Conservation (phyloP, 2,888 invertebrate genomes). For the Microplitis deprimator region DNA sequence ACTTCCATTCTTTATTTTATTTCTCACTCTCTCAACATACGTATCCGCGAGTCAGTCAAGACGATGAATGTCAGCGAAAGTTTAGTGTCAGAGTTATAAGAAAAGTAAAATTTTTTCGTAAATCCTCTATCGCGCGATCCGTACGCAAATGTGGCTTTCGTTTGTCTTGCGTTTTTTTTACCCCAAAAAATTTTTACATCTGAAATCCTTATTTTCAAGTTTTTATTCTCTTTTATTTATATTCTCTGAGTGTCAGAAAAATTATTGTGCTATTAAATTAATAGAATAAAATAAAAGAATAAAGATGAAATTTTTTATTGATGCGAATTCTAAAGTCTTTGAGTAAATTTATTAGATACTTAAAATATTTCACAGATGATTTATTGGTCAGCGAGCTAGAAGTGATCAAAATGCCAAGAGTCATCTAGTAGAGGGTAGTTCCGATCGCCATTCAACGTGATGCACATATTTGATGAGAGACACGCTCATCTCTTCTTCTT, state of each 20-base stretch:
- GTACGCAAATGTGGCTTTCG: constrained; percentile 29
- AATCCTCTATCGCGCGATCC: constrained; percentile 33
- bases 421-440: constrained; percentile 42
- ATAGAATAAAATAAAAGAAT: constrained; percentile 3
- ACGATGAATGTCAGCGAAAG: constrained; percentile 44
- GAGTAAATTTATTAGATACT: constrained; percentile 32
- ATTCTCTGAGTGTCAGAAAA: background rate
- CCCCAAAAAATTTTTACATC: background rate
- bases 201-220: background rate
- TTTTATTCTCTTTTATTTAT: background rate
- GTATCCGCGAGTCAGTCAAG: constrained; percentile 29
- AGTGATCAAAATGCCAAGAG: constrained; percentile 37
- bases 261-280: constrained; percentile 2
- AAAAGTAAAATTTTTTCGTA: constrained; percentile 34
- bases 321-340: background rate
- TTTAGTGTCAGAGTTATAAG: constrained; percentile 19
- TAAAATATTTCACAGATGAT: constrained; percentile 30
- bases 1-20: background rate
- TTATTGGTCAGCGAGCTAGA: constrained; percentile 32
- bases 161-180: constrained; percentile 30
- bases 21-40: background rate
- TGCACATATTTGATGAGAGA: constrained; percentile 49
- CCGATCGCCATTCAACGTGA: constrained; percentile 53
- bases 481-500: constrained; percentile 45
- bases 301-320: background rate